Conservation (phyloP, 2,888 invertebrate genomes). For the Microctonus brassicae region DNA sequence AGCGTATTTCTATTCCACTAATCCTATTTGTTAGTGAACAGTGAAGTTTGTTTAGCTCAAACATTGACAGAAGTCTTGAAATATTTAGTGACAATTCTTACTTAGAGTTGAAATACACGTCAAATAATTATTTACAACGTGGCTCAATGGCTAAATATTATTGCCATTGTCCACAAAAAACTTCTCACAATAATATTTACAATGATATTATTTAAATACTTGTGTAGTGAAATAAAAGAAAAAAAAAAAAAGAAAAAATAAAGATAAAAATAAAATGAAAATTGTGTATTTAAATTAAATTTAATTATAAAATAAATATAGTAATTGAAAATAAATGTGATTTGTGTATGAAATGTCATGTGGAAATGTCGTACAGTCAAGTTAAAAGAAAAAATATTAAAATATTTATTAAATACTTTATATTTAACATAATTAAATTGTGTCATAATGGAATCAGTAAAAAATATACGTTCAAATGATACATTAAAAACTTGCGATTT, state of each 20-base stretch:
- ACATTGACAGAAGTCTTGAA: slow-evolving; percentile 41
- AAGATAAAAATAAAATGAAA: too few relatives aligned
- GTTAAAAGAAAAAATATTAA: not conserved
- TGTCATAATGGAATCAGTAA: slow-evolving; percentile 21
- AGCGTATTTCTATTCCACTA: slow-evolving; percentile 9
- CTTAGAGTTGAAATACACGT: slow-evolving; percentile 21
- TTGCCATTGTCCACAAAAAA: not conserved
- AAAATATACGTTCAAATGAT: slow-evolving; percentile 13
- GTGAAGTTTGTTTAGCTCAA: slow-evolving; percentile 3
- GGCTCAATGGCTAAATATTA: too few relatives aligned
- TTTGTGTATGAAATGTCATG: not conserved
- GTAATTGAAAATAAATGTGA: too few relatives aligned
- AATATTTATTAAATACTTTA: not conserved
- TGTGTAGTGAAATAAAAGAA: too few relatives aligned
- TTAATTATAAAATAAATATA: too few relatives aligned
- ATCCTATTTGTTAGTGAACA: slow-evolving; percentile 30
- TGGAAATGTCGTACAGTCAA: not conserved
- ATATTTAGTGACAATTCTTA: slow-evolving; percentile 36
- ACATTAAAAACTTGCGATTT: not conserved
- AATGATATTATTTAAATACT: too few relatives aligned
- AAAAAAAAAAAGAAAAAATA: too few relatives aligned
- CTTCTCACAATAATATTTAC: not conserved
- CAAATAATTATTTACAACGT: not conserved
- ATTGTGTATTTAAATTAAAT: too few relatives aligned
- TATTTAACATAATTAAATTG: slow-evolving; percentile 14